Evolutionary conservation across 2,113 vertebrate species (phyloP), one percentile per base, ranked within the genome.

Genomic region (Varanus salvator): DNA sequence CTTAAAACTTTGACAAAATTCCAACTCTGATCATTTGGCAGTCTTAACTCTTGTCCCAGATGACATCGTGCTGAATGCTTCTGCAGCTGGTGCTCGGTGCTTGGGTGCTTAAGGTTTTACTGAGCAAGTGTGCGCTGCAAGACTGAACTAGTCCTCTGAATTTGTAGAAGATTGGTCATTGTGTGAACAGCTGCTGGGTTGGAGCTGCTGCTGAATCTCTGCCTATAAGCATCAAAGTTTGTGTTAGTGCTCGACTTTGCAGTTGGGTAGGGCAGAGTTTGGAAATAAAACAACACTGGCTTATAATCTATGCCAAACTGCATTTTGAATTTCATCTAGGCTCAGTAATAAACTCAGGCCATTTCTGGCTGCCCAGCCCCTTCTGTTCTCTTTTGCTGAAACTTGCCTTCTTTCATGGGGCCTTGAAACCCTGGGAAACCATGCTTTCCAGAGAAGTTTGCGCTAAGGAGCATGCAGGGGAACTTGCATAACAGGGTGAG

Each of bases 1-100:
- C 83, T 90, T 52, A 86, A 50, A 91, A 84, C 84, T 78, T 69
- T 21, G 80, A 72, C 60, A 80, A 92, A 89, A 91, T 92, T 90
- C 85, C 8, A 1, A 78, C 84, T 68, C 87, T 92, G 89, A 25
- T 85, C 80, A 80, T 76, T n/a, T 71, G 17, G 3, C 76, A 6
- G 48, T 88, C 86, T 90, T 44, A 76, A 44, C 72, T 86, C 72
- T 89, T 92, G 76, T 93, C 17, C 92, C 54, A 29, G 29, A 0
- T 0, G 0, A 60, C 19, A 2, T 80, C 80, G 87, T 88, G 14
- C n/a, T 15, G 48, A 86, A 82, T 66, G 92, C n/a, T 81, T 31
- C 78, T 15, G 9, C 44, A 48, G 48, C 76, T 78, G 76, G 76
- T 23, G 19, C 50, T 48, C 48, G 75, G 21, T 3, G 25, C 23